Percentiles rank a stretch among this genome's conserved stretches.
These are phyloP conservation scores for Notodonta dromedarius DNA, from an alignment of 2,888 invertebrate genomes.

Conservation along the genomic window DNA sequence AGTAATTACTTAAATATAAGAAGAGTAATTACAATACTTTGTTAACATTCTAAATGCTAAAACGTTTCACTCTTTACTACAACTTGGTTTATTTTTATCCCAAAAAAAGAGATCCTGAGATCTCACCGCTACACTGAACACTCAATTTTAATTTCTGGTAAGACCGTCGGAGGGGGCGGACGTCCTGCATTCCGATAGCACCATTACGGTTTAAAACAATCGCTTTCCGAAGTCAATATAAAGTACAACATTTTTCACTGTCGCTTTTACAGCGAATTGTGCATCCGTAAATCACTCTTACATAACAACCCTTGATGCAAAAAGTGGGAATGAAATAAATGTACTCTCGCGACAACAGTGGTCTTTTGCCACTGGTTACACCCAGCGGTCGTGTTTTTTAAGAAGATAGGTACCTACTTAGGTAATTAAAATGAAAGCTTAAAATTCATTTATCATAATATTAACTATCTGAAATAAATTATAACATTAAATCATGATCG, in stretches of 20 bases:
- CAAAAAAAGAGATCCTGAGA: neutral
- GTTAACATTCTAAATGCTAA: too few relatives aligned
- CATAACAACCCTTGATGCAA: conserved; percentile 51
- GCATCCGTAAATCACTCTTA: conserved; percentile 58
- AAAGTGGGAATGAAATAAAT: conserved; percentile 53
- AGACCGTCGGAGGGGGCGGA: conserved; percentile 20
- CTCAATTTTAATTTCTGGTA: conserved; percentile 36
- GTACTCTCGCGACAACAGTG: conserved; percentile 33
- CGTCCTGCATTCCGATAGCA: conserved; percentile 15
- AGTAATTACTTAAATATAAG: too few relatives aligned
- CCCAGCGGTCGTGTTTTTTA: neutral
- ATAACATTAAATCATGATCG: too few relatives aligned
- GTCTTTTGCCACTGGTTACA: conserved; percentile 37
- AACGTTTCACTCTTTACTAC: too few relatives aligned
- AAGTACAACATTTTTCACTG: conserved; percentile 55
- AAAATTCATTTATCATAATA: too few relatives aligned
- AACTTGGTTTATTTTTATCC: neutral
- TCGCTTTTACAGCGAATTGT: conserved; percentile 56
- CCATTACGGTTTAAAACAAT: conserved; percentile 40
- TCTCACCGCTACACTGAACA: conserved; percentile 21
- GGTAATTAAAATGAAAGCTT: too few relatives aligned
- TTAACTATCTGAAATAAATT: too few relatives aligned
- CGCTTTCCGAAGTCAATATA: conserved; percentile 46
- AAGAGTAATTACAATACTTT: neutral
- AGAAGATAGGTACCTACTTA: neutral